Evolutionary conservation across 2,797 vertebrate species (phyloP).

Genomic region (Coreius guichenoti): DNA sequence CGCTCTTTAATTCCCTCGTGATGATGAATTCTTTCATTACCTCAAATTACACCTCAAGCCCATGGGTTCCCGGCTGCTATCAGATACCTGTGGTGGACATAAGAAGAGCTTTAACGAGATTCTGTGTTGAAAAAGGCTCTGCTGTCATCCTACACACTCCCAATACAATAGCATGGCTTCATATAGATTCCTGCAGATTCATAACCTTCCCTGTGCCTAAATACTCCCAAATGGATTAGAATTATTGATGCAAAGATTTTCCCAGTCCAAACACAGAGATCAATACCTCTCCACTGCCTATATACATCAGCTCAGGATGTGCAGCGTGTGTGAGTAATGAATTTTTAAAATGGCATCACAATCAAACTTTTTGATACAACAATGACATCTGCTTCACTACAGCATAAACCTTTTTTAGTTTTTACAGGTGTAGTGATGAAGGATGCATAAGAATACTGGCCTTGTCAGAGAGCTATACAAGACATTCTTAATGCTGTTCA

Average conservation of each 20-base stretch:
- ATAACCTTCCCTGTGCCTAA: conserved; percentile 10
- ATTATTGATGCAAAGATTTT: conserved; percentile 21
- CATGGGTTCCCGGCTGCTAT: conserved; percentile 23
- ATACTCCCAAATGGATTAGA: conserved; percentile 41
- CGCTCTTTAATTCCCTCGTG: conserved; percentile 46
- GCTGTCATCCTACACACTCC: background rate
- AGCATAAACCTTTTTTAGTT: background rate
- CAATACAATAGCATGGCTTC: background rate
- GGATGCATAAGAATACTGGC: background rate
- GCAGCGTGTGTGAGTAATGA: background rate
- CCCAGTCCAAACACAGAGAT: conserved; percentile 34
- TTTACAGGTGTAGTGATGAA: background rate
- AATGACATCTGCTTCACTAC: background rate
- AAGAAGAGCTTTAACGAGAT: conserved; percentile 40
- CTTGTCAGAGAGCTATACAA: background rate
- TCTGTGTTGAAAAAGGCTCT: background rate
- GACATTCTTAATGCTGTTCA: background rate
- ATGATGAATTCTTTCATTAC: conserved; percentile 79
- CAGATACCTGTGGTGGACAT: conserved; percentile 43
- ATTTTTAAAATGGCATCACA: background rate
- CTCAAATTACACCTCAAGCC: conserved; percentile 64
- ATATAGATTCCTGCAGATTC: conserved; percentile 38
- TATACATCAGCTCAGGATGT: background rate
- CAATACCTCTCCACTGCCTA: conserved; percentile 15
- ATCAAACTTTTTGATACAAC: background rate